These are phyloP conservation scores for Sebastes hopkinsi DNA, from an alignment of 2,797 vertebrate species.

Conservation along the genomic window DNA sequence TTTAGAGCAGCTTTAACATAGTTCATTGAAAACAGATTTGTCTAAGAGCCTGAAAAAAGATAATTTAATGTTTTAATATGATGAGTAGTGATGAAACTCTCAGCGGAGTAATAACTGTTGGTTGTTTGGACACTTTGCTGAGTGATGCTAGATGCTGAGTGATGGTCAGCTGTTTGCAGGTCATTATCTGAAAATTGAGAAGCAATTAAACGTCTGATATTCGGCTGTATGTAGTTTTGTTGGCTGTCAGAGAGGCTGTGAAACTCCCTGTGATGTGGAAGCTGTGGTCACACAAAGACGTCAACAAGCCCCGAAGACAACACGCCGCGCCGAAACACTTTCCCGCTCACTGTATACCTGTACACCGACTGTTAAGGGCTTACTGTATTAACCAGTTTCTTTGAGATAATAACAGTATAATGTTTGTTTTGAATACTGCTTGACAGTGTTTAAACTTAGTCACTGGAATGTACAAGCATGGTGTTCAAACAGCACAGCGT, in stretches of 20 bases:
- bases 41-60: neutral
- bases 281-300: slow-evolving; percentile 70
- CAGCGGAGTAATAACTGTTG: neutral
- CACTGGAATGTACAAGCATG: slow-evolving; percentile 51
- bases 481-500: neutral
- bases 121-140: neutral
- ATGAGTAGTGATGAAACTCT: neutral
- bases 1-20: neutral
- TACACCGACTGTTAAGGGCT: slow-evolving; percentile 20
- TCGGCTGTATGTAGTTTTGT: slow-evolving; percentile 2
- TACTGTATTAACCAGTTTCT: neutral
- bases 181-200: neutral
- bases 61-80: neutral
- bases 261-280: slow-evolving; percentile 78
- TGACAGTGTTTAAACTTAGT: neutral
- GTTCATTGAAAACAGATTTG: neutral
- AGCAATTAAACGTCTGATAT: slow-evolving; percentile 26
- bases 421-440: slow-evolving; percentile 2
- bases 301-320: slow-evolving; percentile 39
- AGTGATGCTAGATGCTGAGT: too few species aligned
- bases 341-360: slow-evolving; percentile 24
- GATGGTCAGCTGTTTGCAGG: neutral
- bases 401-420: slow-evolving; percentile 17
- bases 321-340: slow-evolving; percentile 6
- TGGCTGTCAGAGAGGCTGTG: slow-evolving; percentile 53